phyloP scores from a whole-genome alignment of 2,797 vertebrate species.

The Eulemur rubriventer region DNA sequence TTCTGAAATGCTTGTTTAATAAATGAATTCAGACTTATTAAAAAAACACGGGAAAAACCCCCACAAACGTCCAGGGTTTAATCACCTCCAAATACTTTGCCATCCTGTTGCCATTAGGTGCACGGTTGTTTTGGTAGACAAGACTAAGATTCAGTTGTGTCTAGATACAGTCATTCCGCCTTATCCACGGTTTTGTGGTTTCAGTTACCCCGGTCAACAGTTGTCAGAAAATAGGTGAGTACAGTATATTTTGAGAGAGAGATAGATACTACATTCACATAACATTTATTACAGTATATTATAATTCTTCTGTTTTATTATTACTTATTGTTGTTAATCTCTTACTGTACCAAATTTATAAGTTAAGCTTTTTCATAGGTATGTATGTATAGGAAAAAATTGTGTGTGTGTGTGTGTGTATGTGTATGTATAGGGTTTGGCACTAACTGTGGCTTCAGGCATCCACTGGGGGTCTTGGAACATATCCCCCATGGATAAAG shows the following conservation, averaged over 20 bases:
- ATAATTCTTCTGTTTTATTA: background rate
- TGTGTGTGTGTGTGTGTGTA: background rate
- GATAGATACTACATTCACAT: background rate
- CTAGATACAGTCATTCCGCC: background rate
- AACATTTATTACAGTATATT: background rate
- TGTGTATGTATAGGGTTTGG: background rate
- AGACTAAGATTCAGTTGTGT: background rate
- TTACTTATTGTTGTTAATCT: background rate
- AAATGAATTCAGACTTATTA: background rate
- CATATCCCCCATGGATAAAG: background rate
- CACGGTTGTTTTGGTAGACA: background rate
- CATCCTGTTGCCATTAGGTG: background rate
- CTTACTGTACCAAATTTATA: background rate
- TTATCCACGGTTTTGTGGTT: background rate
- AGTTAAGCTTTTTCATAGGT: background rate
- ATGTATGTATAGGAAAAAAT: background rate
- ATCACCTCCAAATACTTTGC: background rate
- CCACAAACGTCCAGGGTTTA: background rate
- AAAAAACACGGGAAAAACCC: background rate
- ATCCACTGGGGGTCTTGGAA: background rate
- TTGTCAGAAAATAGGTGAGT: background rate
- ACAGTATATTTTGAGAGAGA: background rate
- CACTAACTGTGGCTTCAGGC: background rate
- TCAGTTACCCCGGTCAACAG: background rate
- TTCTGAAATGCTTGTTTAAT: constrained; percentile 17